These are phyloP conservation scores for Drosophila villosipedis DNA, from an alignment of 2,888 invertebrate genomes.

Conservation along the genomic window DNA sequence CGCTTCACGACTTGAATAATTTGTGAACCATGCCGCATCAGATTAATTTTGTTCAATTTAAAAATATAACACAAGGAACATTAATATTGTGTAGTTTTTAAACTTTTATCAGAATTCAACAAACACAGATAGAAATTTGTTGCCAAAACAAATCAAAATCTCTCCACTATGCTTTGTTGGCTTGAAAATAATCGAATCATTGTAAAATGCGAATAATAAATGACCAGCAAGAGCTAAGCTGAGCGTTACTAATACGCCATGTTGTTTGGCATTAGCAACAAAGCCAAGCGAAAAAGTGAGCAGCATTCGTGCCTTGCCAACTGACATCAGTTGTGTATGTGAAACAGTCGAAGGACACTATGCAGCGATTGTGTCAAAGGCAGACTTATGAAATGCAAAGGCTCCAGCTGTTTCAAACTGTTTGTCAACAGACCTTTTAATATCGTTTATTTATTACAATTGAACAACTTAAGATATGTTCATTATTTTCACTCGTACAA, in stretches of 20 bases:
- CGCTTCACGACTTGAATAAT: too few species aligned
- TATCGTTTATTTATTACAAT: neutral
- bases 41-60: neutral
- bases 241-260: conserved; percentile 34
- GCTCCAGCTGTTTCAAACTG: neutral
- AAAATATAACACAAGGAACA: neutral
- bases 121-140: neutral
- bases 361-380: neutral
- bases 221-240: conserved; percentile 6
- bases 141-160: neutral
- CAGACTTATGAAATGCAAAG: too few species aligned
- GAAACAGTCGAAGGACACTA: neutral
- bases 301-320: conserved; percentile 17
- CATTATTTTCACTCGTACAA: neutral
- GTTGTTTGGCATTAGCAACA: conserved; percentile 26
- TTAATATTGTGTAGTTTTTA: neutral
- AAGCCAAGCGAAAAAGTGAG: conserved; percentile 13
- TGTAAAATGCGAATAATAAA: conserved; percentile 22
- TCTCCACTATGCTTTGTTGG: neutral
- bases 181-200: neutral
- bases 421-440: neutral
- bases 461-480: too few species aligned
- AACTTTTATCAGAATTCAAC: neutral
- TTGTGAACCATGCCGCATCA: neutral
- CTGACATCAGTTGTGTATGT: conserved; percentile 1